Conservation (phyloP, 2,113 vertebrate genomes). For the Globicephala melas region DNA sequence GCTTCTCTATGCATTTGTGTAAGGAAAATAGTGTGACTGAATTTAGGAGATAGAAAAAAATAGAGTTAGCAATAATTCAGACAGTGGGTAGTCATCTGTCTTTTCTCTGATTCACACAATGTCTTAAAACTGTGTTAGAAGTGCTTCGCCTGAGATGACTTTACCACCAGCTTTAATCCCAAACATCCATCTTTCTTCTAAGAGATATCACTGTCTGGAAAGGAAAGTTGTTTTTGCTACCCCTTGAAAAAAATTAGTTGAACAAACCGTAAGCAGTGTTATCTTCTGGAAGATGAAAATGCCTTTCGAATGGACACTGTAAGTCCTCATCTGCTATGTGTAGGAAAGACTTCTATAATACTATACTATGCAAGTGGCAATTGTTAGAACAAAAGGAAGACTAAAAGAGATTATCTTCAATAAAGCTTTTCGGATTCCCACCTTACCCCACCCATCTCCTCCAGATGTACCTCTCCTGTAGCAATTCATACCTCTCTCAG, state of each 20-base stretch:
- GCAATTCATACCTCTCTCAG: neutral
- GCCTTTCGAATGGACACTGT: neutral
- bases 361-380: neutral
- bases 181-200: neutral
- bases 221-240: neutral
- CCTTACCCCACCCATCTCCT: neutral
- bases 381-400: neutral
- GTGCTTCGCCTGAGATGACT: neutral
- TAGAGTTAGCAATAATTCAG: neutral
- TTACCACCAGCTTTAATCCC: neutral
- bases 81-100: neutral
- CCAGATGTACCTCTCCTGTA: neutral
- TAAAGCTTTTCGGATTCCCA: neutral
- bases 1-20: neutral
- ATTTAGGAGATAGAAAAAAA: neutral
- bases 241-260: neutral
- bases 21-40: neutral
- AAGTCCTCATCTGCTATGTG: neutral
- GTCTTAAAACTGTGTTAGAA: neutral
- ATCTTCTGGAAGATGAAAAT: neutral
- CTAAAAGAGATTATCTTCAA: neutral
- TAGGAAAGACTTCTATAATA: neutral
- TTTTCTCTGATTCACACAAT: neutral
- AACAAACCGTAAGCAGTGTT: neutral
- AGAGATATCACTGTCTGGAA: neutral